A percentile compares a stretch with the other conserved stretches of the same genome.
Conservation (phyloP, 2,113 vertebrate species). For the Oryzias woworae region DNA sequence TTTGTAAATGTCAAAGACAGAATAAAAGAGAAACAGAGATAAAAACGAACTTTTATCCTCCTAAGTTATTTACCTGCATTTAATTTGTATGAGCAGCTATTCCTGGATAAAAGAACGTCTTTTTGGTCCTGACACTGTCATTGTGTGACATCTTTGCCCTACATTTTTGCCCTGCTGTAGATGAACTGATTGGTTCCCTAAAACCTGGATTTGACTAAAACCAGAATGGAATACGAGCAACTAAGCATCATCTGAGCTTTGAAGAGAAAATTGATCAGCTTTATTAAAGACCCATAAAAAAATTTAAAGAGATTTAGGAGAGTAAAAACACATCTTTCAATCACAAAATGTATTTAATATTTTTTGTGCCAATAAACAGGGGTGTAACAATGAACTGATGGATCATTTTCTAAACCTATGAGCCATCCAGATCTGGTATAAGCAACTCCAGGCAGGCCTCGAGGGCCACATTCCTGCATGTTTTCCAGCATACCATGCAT, state of each 20-base stretch:
- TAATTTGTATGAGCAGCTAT: slow-evolving; percentile 28
- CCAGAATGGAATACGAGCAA: slow-evolving; percentile 18
- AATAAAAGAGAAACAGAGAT: slow-evolving; percentile 38
- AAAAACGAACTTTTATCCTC: slow-evolving; percentile 1
- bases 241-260: slow-evolving; percentile 10
- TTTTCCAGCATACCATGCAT: too few species aligned
- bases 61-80: slow-evolving; percentile 7
- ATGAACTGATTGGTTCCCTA: slow-evolving; percentile 25
- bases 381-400: too few species aligned
- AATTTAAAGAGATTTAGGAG: slow-evolving; percentile 8
- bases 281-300: slow-evolving; percentile 17
- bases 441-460: too few species aligned
- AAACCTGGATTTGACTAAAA: slow-evolving; percentile 27
- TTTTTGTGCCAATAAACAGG: background rate
- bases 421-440: too few species aligned
- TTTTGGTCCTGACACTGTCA: slow-evolving; percentile 41
- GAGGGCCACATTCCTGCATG: too few species aligned
- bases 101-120: slow-evolving; percentile 40
- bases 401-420: too few species aligned
- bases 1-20: slow-evolving; percentile 62
- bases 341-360: slow-evolving; percentile 3
- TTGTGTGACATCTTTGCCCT: slow-evolving; percentile 53
- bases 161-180: slow-evolving; percentile 22
- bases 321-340: slow-evolving; percentile 12
- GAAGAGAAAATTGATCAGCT: slow-evolving; percentile 23